Base-by-base conservation (phyloP, 2,888 invertebrate species). In the Andrena bicolor region DNA sequence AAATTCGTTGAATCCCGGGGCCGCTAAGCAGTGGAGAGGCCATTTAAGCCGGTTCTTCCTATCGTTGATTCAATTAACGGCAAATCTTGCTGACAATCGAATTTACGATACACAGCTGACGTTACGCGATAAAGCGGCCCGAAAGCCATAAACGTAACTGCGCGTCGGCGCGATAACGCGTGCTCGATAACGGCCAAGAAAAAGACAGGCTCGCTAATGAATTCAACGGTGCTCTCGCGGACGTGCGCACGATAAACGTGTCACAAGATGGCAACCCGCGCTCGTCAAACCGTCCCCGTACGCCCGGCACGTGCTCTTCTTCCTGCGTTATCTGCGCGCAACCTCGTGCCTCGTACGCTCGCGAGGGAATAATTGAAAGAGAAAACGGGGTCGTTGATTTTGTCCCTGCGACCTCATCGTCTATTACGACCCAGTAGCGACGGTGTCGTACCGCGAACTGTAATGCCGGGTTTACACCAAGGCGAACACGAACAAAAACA, bases 271-370 rank as follows among this genome's bases (percentile, higher is more conserved):
- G 65, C 23, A 70, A 53, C 51, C 20, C 0, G 48, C 58, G 78
- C 72, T 79, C 80, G 68, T 79, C 80, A 65, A 79, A 69, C 74
- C 48, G 65, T n/a, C 61, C 20, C 10, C 16, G 28, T n/a, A 23
- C 60, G 48, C 71, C 56, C 30, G 32, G 53, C 72, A 5, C 30
- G 61, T 68, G 63, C 5, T 32, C 20, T 28, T 23, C 69, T 79
- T 79, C 69, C 63, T 6, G 48, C 8, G 41, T 79, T 76, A 79
- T 79, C 69, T 20, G 28, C 41, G 41, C 41, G 41, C 41, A 5
- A 16, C 41, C 41, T 35, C 10, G 35, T 35, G 3, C 28, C 6
- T 58, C 32, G 61, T 16, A 20, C 16, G 4, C 35, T 30, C 4
- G 7, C 26, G 10, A 53, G 23, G 51, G 32, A 66, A 32, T 56